Percentiles rank a stretch among this genome's conserved stretches.
phyloP scores from a whole-genome alignment of 2,888 invertebrate genomes.

The Melanostoma mellinum region DNA sequence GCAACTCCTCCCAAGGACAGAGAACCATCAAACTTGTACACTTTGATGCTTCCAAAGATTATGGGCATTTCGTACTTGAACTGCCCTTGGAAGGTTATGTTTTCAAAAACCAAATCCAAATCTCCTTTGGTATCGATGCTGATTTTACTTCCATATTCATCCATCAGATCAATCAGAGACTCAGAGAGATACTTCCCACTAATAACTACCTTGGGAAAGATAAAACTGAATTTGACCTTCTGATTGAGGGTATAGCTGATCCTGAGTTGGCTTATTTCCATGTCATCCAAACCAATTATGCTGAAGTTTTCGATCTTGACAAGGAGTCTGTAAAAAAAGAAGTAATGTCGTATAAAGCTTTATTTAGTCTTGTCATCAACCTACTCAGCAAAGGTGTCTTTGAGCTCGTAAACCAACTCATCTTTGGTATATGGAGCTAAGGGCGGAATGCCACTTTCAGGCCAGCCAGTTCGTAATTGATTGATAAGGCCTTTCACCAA shows the following conservation, averaged over 20 bases:
- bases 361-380: not conserved
- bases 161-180: conserved; percentile 75
- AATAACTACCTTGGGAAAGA: conserved; percentile 75
- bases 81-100: conserved; percentile 77
- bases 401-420: conserved; percentile 8
- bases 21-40: conserved; percentile 77
- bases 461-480: conserved; percentile 73
- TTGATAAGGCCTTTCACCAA: conserved; percentile 12
- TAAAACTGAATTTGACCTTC: conserved; percentile 77
- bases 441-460: conserved; percentile 76
- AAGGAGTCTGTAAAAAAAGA: conserved; percentile 69
- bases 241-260: conserved; percentile 77
- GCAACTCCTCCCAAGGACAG: conserved; percentile 76
- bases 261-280: conserved; percentile 77
- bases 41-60: conserved; percentile 78
- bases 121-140: conserved; percentile 78
- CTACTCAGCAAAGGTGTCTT: conserved; percentile 39
- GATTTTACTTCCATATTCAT: conserved; percentile 75
- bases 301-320: conserved; percentile 77
- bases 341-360: not conserved
- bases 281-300: conserved; percentile 78
- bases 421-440: conserved; percentile 75
- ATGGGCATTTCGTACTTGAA: conserved; percentile 80
- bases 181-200: conserved; percentile 75
- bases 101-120: conserved; percentile 76